Percentiles rank a stretch among this genome's conserved stretches.
Conservation (phyloP, 2,797 vertebrate species). For the Gobionotothen gibberifrons region DNA sequence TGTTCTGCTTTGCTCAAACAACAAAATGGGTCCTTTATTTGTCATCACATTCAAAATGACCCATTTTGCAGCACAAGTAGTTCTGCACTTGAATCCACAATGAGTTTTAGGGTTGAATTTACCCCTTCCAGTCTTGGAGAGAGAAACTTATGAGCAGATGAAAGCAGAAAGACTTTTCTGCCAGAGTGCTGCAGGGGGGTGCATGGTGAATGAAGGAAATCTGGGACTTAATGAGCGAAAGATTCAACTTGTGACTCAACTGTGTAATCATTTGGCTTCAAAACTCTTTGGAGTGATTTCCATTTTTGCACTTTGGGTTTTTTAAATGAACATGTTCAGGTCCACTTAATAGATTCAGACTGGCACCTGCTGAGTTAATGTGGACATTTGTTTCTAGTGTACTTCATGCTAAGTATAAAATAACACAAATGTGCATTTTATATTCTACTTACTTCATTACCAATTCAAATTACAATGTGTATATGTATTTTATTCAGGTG, state of each 20-base stretch:
- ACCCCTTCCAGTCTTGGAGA: constrained; percentile 30
- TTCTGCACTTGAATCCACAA: constrained; percentile 32
- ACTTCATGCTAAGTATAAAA: neutral
- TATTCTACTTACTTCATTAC: too few relatives aligned
- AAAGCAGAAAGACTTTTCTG: constrained; percentile 4
- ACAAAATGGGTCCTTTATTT: neutral
- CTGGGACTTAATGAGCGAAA: constrained; percentile 51
- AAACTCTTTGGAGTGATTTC: constrained; percentile 18
- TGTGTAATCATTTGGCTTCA: constrained; percentile 49
- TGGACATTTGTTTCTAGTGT: neutral
- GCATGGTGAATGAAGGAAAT: constrained; percentile 31
- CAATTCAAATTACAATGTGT: too few relatives aligned
- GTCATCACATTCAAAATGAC: constrained; percentile 1
- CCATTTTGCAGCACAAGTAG: constrained; percentile 5
- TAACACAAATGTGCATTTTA: neutral
- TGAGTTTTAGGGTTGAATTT: constrained; percentile 2
- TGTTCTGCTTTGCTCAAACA: neutral
- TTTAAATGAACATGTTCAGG: neutral
- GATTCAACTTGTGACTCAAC: constrained; percentile 40
- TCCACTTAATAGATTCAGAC: constrained; percentile 1
- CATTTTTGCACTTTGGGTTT: constrained; percentile 9
- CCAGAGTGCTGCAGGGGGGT: constrained; percentile 36
- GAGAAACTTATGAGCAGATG: constrained; percentile 40
- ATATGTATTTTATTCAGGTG: too few relatives aligned
- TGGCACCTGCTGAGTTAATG: constrained; percentile 8